A percentile compares a stretch with the other conserved stretches of the same genome.
Conservation (phyloP, 2,113 vertebrate species). For the Dinomys branickii region DNA sequence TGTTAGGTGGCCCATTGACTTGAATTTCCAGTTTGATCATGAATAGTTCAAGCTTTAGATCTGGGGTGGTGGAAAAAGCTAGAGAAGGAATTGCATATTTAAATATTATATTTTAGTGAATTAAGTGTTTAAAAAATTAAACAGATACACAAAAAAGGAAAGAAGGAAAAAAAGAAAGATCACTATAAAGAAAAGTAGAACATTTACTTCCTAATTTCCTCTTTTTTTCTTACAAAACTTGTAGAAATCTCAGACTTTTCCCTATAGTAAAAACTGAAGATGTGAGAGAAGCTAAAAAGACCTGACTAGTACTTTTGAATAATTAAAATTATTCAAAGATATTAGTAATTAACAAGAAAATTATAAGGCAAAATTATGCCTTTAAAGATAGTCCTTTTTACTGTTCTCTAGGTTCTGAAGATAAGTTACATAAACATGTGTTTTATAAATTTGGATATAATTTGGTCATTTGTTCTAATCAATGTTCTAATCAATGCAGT, state of each 20-base stretch:
- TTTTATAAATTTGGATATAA: conserved; percentile 15
- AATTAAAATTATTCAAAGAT: conserved; percentile 56
- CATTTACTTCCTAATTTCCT: not conserved
- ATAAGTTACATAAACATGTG: not conserved
- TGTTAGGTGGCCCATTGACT: not conserved
- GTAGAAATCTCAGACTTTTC: not conserved
- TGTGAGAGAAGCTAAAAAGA: not conserved
- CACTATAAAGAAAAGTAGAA: not conserved
- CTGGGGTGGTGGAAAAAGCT: not conserved
- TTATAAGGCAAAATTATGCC: not conserved
- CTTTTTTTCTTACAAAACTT: not conserved
- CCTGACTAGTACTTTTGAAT: not conserved
- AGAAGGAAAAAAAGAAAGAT: not conserved
- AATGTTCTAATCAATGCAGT: conserved; percentile 40
- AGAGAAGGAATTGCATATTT: not conserved
- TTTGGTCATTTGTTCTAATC: conserved; percentile 29
- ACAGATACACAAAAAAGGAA: not conserved
- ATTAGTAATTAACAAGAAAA: conserved; percentile 27
- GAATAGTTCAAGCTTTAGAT: not conserved
- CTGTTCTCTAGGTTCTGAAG: not conserved
- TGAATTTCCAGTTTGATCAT: not conserved
- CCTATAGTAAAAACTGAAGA: not conserved
- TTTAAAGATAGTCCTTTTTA: not conserved
- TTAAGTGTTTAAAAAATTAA: conserved; percentile 41
- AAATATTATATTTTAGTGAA: conserved; percentile 11